A percentile compares a stretch with the other conserved stretches of the same genome.
phyloP scores from a whole-genome alignment of 2,888 invertebrate genomes.

The Tridacna crocea region DNA sequence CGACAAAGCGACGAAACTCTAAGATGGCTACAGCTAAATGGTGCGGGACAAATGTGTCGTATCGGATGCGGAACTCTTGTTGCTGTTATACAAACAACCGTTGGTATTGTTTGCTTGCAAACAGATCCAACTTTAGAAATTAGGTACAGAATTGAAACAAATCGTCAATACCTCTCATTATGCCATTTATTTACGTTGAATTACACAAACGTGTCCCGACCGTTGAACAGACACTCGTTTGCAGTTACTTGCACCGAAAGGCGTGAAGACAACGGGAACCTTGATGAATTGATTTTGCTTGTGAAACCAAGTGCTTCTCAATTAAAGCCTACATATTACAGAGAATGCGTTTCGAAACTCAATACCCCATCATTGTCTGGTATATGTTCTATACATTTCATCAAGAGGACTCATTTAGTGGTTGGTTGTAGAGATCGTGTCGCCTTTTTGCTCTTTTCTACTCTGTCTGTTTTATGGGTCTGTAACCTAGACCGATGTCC shows the following conservation, averaged over 20 bases:
- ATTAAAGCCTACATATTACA: not conserved
- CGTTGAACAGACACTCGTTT: not conserved
- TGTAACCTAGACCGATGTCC: not conserved
- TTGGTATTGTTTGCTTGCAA: slow-evolving; percentile 4
- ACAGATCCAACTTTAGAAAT: not conserved
- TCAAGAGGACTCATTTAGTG: not conserved
- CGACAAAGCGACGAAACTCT: not conserved
- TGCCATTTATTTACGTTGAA: not conserved
- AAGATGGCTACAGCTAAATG: not conserved
- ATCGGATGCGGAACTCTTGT: not conserved
- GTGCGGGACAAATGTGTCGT: not conserved
- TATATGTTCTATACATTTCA: not conserved
- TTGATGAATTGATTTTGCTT: not conserved
- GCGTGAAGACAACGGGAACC: not conserved
- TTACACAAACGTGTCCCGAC: not conserved
- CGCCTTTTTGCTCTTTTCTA: not conserved
- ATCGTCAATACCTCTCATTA: not conserved
- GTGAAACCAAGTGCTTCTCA: not conserved
- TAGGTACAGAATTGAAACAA: not conserved
- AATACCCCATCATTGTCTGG: not conserved
- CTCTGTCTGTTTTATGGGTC: not conserved
- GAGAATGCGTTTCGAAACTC: not conserved
- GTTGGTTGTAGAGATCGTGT: not conserved
- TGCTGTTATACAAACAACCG: not conserved
- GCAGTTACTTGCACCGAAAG: not conserved